Percentiles rank a stretch among this genome's conserved stretches.
These are phyloP conservation scores for Trichomycterus rosablanca DNA, from an alignment of 2,113 vertebrate species.

Conservation along the genomic window DNA sequence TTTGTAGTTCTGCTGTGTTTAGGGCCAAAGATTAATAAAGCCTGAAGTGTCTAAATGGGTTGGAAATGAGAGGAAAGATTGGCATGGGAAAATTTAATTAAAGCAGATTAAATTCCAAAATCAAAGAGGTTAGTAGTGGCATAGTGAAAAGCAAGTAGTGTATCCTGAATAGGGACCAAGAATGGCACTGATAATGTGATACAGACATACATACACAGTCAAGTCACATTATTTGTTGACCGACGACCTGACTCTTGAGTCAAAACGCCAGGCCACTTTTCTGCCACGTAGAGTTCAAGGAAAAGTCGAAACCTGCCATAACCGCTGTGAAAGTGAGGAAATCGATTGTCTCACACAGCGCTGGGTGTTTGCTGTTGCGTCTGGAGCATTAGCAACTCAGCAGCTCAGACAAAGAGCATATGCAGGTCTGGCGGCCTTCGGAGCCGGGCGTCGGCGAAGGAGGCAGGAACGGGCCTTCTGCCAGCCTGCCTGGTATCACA, in stretches of 20 bases:
- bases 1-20: constrained; percentile 27
- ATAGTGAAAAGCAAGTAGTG: no score
- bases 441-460: constrained; percentile 15
- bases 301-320: constrained; percentile 39
- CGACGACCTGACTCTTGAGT: no score
- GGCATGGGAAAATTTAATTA: no score
- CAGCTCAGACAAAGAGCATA: constrained; percentile 61
- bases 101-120: no score
- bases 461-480: constrained; percentile 42
- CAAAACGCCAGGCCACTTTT: constrained; percentile 14
- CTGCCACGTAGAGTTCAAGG: constrained; percentile 26
- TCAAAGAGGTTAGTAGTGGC: no score
- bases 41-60: constrained; percentile 22
- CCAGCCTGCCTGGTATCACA: constrained; percentile 46
- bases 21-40: constrained; percentile 25
- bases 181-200: no score
- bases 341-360: constrained; percentile 52
- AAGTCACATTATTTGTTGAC: no score
- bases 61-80: no score
- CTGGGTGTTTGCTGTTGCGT: constrained; percentile 50
- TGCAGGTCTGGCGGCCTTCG: constrained; percentile 54
- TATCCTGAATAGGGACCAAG: no score
- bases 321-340: constrained; percentile 44
- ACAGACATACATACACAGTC: no score
- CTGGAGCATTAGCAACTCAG: constrained; percentile 49